Base-by-base conservation (phyloP, 2,888 invertebrate species). In the Chironomus tentans region DNA sequence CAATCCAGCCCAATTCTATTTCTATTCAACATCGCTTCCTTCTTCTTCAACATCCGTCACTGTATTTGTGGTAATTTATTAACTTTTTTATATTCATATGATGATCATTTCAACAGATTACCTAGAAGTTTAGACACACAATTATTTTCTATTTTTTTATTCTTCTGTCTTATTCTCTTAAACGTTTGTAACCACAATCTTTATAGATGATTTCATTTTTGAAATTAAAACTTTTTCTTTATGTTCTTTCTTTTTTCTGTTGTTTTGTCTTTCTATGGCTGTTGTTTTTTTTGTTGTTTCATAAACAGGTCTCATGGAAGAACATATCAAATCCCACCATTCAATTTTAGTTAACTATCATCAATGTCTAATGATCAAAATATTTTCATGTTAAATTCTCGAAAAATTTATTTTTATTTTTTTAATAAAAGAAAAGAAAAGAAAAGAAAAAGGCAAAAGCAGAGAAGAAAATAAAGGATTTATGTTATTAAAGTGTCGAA, bases 101-200 rank as follows among this genome's bases (percentile, higher is more conserved):
- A 65, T 65, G 61, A 61, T 72, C 72, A 38, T 72, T 72, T 61
- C 72, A 72, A 61, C 72, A 72, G 72, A 72, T 72, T 72, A 72
- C 61, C 21, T 65, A 65, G 65, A 72, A 62, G 24, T 18, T 62
- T 72, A 61, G 62, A 62, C 62, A 62, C 72, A 65, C 65, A 65
- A 65, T 65, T 65, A 65, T 65, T 65, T 65, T 65, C 56, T 56
- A 56, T 56, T 56, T 56, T 18, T 56, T 56, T 56, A 15, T 56
- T 56, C 65, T n/a, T 24, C 24, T 65, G 13, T 38, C 38, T 38
- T 38, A 38, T 24, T 65, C 18, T 65, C 18, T 65, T 65, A 65
- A 65, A 21, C 21, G 24, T 21, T 65, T 56, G 56, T 65, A 65
- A 65, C 65, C 65, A 65, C 65, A 24, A 21, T 18, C n/a, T 56